These are phyloP conservation scores for Blera fallax DNA, from an alignment of 2,888 invertebrate species.

Conservation along the genomic window DNA sequence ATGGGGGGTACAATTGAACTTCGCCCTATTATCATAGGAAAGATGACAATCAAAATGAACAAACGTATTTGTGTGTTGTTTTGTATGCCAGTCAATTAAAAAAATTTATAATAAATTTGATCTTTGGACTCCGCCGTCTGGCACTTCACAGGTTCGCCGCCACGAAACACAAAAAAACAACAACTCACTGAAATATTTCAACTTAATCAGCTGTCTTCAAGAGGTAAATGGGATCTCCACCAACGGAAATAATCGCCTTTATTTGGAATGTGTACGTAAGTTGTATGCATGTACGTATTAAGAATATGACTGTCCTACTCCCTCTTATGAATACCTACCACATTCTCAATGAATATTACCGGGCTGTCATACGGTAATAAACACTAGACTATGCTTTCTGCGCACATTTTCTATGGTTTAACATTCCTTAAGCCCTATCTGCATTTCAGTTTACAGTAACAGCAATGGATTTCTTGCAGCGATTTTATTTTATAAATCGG, in stretches of 20 bases:
- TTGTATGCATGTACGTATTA: background rate
- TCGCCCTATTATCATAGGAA: conserved; percentile 2
- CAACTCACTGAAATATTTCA: background rate
- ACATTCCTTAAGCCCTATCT: no score
- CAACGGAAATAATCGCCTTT: background rate
- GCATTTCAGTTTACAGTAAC: no score
- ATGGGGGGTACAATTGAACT: background rate
- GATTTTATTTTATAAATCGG: no score
- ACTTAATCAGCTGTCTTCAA: conserved; percentile 2
- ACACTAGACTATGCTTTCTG: no score
- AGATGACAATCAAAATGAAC: background rate
- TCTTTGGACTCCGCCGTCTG: conserved; percentile 52
- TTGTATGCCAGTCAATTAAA: background rate
- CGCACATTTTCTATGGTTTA: no score
- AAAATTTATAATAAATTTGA: conserved; percentile 1
- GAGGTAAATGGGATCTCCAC: background rate
- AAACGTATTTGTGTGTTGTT: background rate
- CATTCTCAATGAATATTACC: no score
- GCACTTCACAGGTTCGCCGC: background rate
- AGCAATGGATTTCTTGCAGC: no score
- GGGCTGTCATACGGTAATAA: no score
- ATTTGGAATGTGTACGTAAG: background rate
- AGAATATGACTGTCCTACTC: background rate
- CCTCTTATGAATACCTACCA: background rate
- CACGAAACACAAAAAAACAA: conserved; percentile 16